These are phyloP conservation scores for Leontopithecus rosalia DNA, from an alignment of 2,797 vertebrate genomes.

Conservation along the genomic window DNA sequence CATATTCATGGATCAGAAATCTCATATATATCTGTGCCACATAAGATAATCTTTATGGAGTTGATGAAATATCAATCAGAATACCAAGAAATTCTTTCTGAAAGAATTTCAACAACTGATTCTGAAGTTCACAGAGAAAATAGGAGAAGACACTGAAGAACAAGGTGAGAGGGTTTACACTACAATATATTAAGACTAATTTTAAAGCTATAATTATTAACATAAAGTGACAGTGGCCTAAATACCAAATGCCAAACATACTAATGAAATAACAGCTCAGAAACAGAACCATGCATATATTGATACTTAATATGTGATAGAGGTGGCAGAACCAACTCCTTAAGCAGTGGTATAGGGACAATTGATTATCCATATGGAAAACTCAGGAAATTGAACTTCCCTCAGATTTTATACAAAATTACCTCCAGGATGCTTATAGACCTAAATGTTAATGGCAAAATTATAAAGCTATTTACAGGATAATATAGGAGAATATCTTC, in stretches of 20 bases:
- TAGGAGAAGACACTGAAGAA: neutral
- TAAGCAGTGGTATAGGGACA: neutral
- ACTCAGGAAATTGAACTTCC: neutral
- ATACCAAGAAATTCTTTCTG: neutral
- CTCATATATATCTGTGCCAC: neutral
- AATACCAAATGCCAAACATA: neutral
- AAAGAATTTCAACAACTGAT: neutral
- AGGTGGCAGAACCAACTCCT: neutral
- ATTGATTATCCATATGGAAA: neutral
- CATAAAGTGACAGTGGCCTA: neutral
- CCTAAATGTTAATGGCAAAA: neutral
- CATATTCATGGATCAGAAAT: neutral
- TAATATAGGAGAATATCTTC: neutral
- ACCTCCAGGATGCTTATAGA: neutral
- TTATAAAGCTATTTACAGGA: neutral
- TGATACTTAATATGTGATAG: neutral
- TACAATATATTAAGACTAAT: neutral
- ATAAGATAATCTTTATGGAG: neutral
- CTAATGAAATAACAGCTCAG: neutral
- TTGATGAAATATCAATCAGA: neutral
- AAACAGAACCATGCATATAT: neutral
- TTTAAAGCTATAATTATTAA: neutral
- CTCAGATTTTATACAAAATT: neutral
- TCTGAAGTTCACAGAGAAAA: neutral
- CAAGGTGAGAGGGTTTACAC: neutral